These are phyloP conservation scores for Orthosia incerta DNA, from an alignment of 2,888 invertebrate genomes.

Conservation along the genomic window DNA sequence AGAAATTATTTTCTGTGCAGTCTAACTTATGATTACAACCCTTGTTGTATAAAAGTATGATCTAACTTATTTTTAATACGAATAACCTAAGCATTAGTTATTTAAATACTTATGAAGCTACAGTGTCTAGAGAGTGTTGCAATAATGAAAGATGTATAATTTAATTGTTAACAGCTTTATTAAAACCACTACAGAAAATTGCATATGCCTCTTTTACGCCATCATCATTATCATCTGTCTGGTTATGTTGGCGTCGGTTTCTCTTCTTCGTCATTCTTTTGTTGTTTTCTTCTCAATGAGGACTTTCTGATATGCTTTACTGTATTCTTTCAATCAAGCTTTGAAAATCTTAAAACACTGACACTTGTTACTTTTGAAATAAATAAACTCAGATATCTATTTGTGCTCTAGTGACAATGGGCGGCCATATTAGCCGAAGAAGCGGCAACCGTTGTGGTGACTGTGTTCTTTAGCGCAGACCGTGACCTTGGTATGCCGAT, in stretches of 20 bases:
- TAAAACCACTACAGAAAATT: too few relatives aligned
- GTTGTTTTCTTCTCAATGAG: too few relatives aligned
- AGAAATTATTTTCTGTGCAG: not conserved
- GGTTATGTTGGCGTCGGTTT: fast-evolving
- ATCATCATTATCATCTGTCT: too few relatives aligned
- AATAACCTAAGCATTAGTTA: constrained; percentile 40
- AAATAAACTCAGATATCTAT: not conserved
- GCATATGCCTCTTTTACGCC: not conserved
- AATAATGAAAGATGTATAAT: not conserved
- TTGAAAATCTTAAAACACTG: not conserved
- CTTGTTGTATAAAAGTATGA: constrained; percentile 54
- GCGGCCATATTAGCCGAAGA: too few relatives aligned
- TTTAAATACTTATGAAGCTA: constrained; percentile 9
- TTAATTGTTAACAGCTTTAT: not conserved
- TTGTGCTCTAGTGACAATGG: too few relatives aligned
- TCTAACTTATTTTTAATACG: constrained; percentile 57
- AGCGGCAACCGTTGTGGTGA: too few relatives aligned
- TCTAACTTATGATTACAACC: constrained; percentile 48
- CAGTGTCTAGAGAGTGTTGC: constrained; percentile 11
- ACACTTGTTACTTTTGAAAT: too few relatives aligned
- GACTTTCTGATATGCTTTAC: not conserved
- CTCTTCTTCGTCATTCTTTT: too few relatives aligned
- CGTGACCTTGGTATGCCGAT: too few relatives aligned
- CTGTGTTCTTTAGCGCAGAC: too few relatives aligned
- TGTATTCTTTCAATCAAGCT: not conserved